phyloP scores from a whole-genome alignment of 2,113 vertebrate genomes.

The Corapipo altera region DNA sequence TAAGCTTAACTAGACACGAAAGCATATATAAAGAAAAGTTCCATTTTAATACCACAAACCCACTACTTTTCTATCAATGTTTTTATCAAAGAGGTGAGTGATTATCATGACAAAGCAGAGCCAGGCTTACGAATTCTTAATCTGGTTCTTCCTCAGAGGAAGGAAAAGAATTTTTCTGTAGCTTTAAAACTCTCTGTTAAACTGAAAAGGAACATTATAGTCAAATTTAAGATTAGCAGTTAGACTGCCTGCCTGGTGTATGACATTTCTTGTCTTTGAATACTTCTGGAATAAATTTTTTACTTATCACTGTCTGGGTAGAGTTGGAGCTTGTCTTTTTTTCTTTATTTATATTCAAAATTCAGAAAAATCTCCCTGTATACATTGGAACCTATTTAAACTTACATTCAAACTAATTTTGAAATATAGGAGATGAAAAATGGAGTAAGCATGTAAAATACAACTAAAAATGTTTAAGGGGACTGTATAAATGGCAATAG shows the following conservation, averaged over 20 bases:
- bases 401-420: not conserved
- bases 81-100: not conserved
- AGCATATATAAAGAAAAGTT: not conserved
- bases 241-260: not conserved
- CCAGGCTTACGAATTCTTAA: not conserved
- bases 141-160: not conserved
- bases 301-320: not conserved
- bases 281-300: not conserved
- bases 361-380: not conserved
- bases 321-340: not conserved
- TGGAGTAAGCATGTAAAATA: not conserved
- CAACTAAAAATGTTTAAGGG: not conserved
- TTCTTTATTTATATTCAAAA: not conserved
- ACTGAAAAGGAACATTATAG: not conserved
- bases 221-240: not conserved
- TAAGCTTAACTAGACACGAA: not conserved
- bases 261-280: not conserved
- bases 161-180: not conserved
- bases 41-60: not conserved
- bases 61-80: not conserved
- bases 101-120: not conserved
- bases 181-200: not conserved
- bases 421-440: not conserved
- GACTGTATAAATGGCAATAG: not conserved
- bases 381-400: not conserved